These are phyloP conservation scores for Thecophora atra DNA, from an alignment of 2,888 invertebrate genomes.

Conservation along the genomic window DNA sequence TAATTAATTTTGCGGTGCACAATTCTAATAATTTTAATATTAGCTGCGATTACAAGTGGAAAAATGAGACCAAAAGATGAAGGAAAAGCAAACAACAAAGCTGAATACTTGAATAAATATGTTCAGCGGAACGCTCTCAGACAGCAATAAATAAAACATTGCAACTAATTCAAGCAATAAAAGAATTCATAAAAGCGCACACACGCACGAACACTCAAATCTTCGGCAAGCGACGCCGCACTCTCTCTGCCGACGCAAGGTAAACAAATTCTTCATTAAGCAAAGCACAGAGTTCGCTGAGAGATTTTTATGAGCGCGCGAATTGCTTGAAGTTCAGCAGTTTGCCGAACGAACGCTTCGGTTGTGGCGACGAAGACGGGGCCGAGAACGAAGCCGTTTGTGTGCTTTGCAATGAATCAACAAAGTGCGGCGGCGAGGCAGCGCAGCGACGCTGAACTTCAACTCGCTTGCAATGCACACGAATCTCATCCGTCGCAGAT, in stretches of 20 bases:
- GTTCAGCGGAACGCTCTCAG: slow-evolving; percentile 1
- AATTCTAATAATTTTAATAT: neutral
- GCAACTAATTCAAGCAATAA: neutral
- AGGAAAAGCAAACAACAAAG: neutral
- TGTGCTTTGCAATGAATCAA: neutral
- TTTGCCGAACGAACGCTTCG: too few relatives aligned
- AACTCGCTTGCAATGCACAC: too few relatives aligned
- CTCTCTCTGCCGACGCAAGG: slow-evolving; percentile 12
- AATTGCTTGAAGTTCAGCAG: slow-evolving; percentile 27
- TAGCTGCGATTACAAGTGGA: neutral
- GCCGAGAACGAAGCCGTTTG: neutral
- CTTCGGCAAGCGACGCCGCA: neutral
- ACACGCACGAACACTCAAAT: neutral
- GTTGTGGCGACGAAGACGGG: neutral
- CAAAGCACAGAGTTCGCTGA: neutral
- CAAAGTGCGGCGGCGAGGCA: neutral
- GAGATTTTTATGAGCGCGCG: slow-evolving; percentile 28
- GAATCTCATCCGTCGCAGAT: too few relatives aligned
- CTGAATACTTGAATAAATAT: slow-evolving; percentile 31
- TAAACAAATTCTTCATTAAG: slow-evolving; percentile 33
- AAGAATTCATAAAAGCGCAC: neutral
- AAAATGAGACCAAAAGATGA: neutral
- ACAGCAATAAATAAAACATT: too few relatives aligned
- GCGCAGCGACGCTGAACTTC: neutral
- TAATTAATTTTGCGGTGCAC: slow-evolving; percentile 13